Evolutionary conservation across 2,888 invertebrate species (phyloP).

Genomic region (Perithous albicinctus): DNA sequence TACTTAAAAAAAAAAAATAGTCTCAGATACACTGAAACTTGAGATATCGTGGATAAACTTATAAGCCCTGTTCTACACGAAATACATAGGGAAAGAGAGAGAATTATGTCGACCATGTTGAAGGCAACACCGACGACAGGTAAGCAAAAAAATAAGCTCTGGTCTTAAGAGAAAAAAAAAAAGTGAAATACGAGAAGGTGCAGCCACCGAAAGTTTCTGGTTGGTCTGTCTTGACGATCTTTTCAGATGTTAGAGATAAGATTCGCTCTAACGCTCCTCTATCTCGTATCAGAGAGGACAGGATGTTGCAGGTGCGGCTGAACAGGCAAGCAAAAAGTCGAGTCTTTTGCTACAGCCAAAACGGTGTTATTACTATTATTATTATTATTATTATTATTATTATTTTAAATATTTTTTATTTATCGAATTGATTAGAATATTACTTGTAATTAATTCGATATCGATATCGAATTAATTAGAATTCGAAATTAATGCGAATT

Average conservation of each 20-base stretch:
- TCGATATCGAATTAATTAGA: too few relatives aligned
- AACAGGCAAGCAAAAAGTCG: slow-evolving; percentile 43
- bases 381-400: too few relatives aligned
- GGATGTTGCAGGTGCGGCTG: neutral
- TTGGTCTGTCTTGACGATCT: neutral
- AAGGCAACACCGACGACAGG: neutral
- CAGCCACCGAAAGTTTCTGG: slow-evolving; percentile 18
- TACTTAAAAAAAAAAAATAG: too few relatives aligned
- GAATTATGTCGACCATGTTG: neutral
- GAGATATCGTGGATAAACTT: too few relatives aligned
- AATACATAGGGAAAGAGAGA: too few relatives aligned
- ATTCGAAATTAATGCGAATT: too few relatives aligned
- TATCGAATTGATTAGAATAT: too few relatives aligned
- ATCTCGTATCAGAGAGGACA: neutral
- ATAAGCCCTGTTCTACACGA: too few relatives aligned
- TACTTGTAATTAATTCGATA: too few relatives aligned
- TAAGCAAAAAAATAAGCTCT: slow-evolving; percentile 20
- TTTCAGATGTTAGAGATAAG: slow-evolving; percentile 36
- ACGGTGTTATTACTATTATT: too few relatives aligned
- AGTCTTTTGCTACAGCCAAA: slow-evolving; percentile 34
- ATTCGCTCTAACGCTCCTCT: slow-evolving; percentile 4
- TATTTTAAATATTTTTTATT: too few relatives aligned
- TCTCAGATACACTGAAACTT: too few relatives aligned
- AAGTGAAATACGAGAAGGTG: slow-evolving; percentile 24
- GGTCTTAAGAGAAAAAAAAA: neutral